These are phyloP conservation scores for crab-eating macaque (Macaca fascicularis) DNA, from an alignment of 2,113 vertebrate species.

Conservation along the genomic window T2T-MFA8v1.1 NC_088386.1:72064001-72064500, in stretches of 20 bases:
- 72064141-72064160: not conserved
- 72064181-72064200: not conserved
- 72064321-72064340: constrained; percentile 32
- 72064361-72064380: not conserved
- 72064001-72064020: not conserved
- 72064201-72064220: not conserved
- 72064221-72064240: not conserved
- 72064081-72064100: constrained; percentile 57
- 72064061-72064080: constrained; percentile 59
- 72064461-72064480: not conserved
- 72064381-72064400: constrained; percentile 17
- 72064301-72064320: not conserved
- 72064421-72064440: not conserved
- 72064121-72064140: not conserved
- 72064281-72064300: constrained; percentile 33
- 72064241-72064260: not conserved
- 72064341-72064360: constrained; percentile 1
- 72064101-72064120: constrained; percentile 55
- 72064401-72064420: not conserved
- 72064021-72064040: constrained; percentile 26
- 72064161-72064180: constrained; percentile 25
- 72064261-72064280: constrained; percentile 14
- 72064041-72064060: not conserved
- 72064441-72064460: not conserved
- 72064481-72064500: not conserved